phyloP scores from a whole-genome alignment of 2,113 vertebrate genomes.

The Siniperca chuatsi region DNA sequence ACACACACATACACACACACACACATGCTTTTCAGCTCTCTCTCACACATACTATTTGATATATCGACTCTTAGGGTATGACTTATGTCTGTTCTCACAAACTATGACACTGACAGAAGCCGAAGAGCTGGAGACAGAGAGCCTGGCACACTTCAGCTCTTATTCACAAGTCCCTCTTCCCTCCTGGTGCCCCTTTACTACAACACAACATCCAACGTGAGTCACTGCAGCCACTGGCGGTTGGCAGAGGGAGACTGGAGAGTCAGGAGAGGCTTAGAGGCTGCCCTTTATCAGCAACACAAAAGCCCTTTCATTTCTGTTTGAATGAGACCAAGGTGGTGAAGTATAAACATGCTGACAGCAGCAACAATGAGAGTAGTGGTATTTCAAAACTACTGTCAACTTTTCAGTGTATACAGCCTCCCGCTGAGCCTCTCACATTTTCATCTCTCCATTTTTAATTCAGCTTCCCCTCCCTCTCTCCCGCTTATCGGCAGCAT shows the following conservation, averaged over 20 bases:
- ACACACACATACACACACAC: background rate
- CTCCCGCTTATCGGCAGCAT: constrained; percentile 11
- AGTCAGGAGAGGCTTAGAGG: constrained; percentile 7
- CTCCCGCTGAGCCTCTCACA: constrained; percentile 18
- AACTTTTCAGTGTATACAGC: constrained; percentile 28
- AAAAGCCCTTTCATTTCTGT: constrained; percentile 33
- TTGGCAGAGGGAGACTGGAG: constrained; percentile 11
- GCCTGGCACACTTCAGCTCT: background rate
- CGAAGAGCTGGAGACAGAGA: constrained; percentile 14
- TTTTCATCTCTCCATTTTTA: constrained; percentile 26
- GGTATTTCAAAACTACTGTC: constrained; percentile 33
- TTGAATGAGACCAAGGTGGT: constrained; percentile 13
- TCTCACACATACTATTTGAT: background rate
- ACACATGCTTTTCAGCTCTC: background rate
- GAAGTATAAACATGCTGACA: constrained; percentile 56
- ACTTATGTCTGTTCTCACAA: constrained; percentile 19
- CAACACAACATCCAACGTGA: constrained; percentile 31
- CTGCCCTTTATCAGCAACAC: constrained; percentile 36
- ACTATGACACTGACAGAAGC: constrained; percentile 20
- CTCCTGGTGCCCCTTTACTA: constrained; percentile 4
- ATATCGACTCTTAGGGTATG: background rate
- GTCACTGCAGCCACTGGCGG: background rate
- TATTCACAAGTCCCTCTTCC: background rate
- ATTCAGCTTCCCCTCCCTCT: constrained; percentile 18
- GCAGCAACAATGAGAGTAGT: constrained; percentile 32